Conservation (phyloP, 2,797 vertebrate genomes). For the Nannoperca australis region DNA sequence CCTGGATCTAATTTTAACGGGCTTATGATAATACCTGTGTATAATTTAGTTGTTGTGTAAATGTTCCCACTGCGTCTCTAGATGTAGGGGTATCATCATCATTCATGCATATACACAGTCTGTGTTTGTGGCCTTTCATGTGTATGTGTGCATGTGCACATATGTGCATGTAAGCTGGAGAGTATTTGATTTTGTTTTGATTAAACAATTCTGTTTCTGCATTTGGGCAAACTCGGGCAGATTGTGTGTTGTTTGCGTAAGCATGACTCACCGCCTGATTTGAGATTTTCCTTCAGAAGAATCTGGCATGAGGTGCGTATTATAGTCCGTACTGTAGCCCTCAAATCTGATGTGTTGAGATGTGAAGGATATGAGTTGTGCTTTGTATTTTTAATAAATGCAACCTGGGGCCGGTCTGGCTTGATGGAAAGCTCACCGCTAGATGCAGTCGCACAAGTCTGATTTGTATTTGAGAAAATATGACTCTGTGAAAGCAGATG, state of each 20-base stretch:
- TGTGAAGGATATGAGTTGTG: slow-evolving; percentile 15
- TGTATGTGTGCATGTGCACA: slow-evolving; percentile 13
- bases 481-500: slow-evolving; percentile 36
- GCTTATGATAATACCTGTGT: neutral
- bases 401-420: slow-evolving; percentile 1
- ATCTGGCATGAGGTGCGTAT: slow-evolving; percentile 26
- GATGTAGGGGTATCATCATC: neutral
- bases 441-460: slow-evolving; percentile 10
- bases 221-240: slow-evolving; percentile 33
- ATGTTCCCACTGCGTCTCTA: neutral
- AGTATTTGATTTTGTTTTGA: slow-evolving; percentile 25
- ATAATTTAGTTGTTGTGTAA: neutral
- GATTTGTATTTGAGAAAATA: slow-evolving; percentile 33
- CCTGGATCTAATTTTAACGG: neutral
- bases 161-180: slow-evolving; percentile 32
- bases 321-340: slow-evolving; percentile 9
- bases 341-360: slow-evolving; percentile 29
- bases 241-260: slow-evolving; percentile 39
- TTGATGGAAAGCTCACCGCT: slow-evolving; percentile 16
- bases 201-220: slow-evolving; percentile 34
- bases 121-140: slow-evolving; percentile 3
- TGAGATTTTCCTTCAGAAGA: slow-evolving; percentile 34
- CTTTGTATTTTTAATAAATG: slow-evolving; percentile 31
- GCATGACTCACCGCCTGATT: slow-evolving; percentile 35
- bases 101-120: neutral